Evolutionary conservation across 2,797 vertebrate species (phyloP).

Genomic region (Geotrypetes seraphini): DNA sequence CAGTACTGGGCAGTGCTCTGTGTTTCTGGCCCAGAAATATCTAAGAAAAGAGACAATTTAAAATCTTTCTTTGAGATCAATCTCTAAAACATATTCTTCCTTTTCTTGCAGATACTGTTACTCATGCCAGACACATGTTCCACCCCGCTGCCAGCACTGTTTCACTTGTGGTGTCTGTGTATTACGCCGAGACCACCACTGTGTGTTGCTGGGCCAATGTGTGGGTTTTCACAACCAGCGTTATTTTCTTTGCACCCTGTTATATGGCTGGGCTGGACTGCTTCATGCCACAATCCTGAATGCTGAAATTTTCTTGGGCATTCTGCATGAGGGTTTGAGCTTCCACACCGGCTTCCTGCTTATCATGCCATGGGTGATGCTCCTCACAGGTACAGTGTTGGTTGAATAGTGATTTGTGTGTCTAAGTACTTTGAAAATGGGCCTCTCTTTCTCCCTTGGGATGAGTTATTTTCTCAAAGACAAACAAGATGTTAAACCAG

Average conservation of each 20-base stretch:
- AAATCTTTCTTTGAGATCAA: too few relatives aligned
- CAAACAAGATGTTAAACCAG: too few relatives aligned
- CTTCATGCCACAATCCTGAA: constrained; percentile 78
- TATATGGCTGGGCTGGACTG: constrained; percentile 67
- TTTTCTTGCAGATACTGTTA: constrained; percentile 70
- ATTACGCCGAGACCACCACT: constrained; percentile 81
- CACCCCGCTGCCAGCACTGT: constrained; percentile 80
- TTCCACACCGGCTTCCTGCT: constrained; percentile 71
- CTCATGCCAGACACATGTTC: constrained; percentile 77
- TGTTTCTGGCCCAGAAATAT: too few relatives aligned
- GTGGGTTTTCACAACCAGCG: constrained; percentile 80
- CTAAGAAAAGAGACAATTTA: too few relatives aligned
- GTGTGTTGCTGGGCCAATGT: constrained; percentile 78
- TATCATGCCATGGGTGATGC: constrained; percentile 82
- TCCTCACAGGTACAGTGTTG: constrained; percentile 63
- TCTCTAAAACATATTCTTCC: too few relatives aligned
- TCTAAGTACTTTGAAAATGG: too few relatives aligned
- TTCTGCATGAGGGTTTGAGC: constrained; percentile 69
- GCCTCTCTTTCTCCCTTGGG: too few relatives aligned
- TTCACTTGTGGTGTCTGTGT: constrained; percentile 77
- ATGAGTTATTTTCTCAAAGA: too few relatives aligned
- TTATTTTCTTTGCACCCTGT: constrained; percentile 74
- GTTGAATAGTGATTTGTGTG: too few relatives aligned
- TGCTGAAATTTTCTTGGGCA: constrained; percentile 69
- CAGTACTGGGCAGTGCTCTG: too few relatives aligned